These are phyloP conservation scores for Oophaga sylvatica DNA, from an alignment of 2,797 vertebrate genomes.

Conservation along the genomic window DNA sequence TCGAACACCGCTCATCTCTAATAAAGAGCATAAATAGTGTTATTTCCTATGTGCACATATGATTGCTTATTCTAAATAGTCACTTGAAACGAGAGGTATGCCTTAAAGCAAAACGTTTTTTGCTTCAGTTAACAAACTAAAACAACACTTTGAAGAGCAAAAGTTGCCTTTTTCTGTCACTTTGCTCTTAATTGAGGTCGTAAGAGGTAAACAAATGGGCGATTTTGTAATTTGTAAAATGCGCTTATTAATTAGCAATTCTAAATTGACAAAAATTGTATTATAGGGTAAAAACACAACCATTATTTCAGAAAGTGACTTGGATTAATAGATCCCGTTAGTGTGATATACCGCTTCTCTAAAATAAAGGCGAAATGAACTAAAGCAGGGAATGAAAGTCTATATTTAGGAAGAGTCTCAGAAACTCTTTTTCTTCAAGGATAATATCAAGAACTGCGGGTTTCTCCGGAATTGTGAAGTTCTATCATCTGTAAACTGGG, in stretches of 20 bases:
- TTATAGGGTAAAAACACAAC: not conserved
- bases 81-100: no score
- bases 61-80: no score
- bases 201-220: not conserved
- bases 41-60: no score
- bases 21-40: no score
- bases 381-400: slow-evolving; percentile 26
- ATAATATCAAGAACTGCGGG: slow-evolving; percentile 33
- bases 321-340: slow-evolving; percentile 28
- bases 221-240: not conserved
- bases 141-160: not conserved
- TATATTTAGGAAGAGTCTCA: slow-evolving; percentile 39
- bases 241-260: not conserved
- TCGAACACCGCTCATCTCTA: no score
- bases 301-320: slow-evolving; percentile 32
- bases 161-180: not conserved
- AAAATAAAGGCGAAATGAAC: slow-evolving; percentile 19
- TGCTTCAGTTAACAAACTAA: not conserved
- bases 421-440: slow-evolving; percentile 28
- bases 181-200: not conserved
- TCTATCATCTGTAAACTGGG: slow-evolving; percentile 43
- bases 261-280: not conserved
- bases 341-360: slow-evolving; percentile 14
- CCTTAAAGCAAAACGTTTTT: not conserved
- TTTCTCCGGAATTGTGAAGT: slow-evolving; percentile 37